A percentile compares a stretch with the other conserved stretches of the same genome.
These are phyloP conservation scores for Daktulosphaira vitifoliae DNA, from an alignment of 1,140 invertebrate genomes.

Conservation along the genomic window DNA sequence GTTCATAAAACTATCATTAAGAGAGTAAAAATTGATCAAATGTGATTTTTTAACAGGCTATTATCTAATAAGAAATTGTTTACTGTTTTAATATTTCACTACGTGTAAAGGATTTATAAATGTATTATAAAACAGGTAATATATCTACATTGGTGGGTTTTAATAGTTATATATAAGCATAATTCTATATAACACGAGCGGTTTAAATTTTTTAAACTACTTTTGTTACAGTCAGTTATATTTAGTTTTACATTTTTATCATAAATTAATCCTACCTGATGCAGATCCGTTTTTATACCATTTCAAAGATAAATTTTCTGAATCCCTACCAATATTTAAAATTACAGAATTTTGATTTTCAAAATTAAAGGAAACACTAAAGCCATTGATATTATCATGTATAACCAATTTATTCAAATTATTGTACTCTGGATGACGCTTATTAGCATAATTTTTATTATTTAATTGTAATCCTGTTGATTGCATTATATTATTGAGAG, in stretches of 20 bases:
- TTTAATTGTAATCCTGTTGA: not conserved
- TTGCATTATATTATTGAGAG: not conserved
- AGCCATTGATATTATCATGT: slow-evolving; percentile 13
- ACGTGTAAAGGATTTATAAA: not conserved
- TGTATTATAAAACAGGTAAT: slow-evolving; percentile 5
- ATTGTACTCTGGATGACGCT: not conserved
- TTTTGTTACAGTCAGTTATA: not conserved
- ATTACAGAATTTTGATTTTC: slow-evolving; percentile 15
- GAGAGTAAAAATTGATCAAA: slow-evolving; percentile 35
- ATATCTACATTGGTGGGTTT: slow-evolving; percentile 10
- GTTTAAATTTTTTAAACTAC: slow-evolving; percentile 5
- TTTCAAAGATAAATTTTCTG: slow-evolving; percentile 18
- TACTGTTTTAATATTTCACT: slow-evolving; percentile 12
- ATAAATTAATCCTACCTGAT: slow-evolving; percentile 15
- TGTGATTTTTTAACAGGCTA: slow-evolving; percentile 19
- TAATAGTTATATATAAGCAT: not conserved
- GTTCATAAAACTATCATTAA: slow-evolving; percentile 37
- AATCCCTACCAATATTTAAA: slow-evolving; percentile 15
- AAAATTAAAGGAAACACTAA: slow-evolving; percentile 18
- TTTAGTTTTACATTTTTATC: slow-evolving; percentile 13
- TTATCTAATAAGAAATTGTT: slow-evolving; percentile 7
- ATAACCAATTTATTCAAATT: slow-evolving; percentile 15
- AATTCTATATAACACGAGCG: not conserved
- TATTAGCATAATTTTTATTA: not conserved
- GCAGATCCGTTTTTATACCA: slow-evolving; percentile 14